Evolutionary conservation across 2,888 invertebrate genomes (phyloP).

Genomic region (Eupsilia transversa): DNA sequence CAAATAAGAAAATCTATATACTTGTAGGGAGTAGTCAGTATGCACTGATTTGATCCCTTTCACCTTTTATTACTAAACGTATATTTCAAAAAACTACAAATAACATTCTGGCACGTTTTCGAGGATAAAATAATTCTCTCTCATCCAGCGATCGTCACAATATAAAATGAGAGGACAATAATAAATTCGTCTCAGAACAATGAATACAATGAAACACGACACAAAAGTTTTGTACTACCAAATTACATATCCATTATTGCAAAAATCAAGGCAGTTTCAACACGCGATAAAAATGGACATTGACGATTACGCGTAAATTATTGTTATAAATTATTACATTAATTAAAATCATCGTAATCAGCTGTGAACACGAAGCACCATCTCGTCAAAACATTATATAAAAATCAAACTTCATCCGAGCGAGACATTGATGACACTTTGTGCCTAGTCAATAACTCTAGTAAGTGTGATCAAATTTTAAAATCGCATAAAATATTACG

Average conservation of each 20-base stretch:
- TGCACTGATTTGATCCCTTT: slow-evolving; percentile 80
- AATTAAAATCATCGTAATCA: slow-evolving; percentile 71
- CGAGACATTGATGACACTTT: slow-evolving; percentile 62
- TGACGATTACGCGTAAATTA: slow-evolving; percentile 65
- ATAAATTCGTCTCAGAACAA: slow-evolving; percentile 86
- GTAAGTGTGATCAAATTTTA: slow-evolving; percentile 43
- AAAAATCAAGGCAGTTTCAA: slow-evolving; percentile 77
- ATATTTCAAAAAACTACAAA: slow-evolving; percentile 85
- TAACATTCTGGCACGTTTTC: slow-evolving; percentile 89
- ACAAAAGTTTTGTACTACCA: slow-evolving; percentile 86
- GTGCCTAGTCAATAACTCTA: slow-evolving; percentile 62
- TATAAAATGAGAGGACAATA: slow-evolving; percentile 73
- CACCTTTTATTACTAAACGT: slow-evolving; percentile 78
- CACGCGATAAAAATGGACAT: slow-evolving; percentile 70
- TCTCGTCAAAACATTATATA: slow-evolving; percentile 75
- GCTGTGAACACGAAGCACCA: slow-evolving; percentile 84
- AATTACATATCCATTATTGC: slow-evolving; percentile 75
- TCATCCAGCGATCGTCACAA: slow-evolving; percentile 80
- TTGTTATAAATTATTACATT: slow-evolving; percentile 71
- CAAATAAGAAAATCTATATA: slow-evolving; percentile 78
- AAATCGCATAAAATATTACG: slow-evolving; percentile 54
- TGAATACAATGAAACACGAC: slow-evolving; percentile 77
- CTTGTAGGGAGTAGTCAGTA: slow-evolving; percentile 72
- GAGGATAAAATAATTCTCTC: slow-evolving; percentile 78
- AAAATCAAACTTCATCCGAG: slow-evolving; percentile 64